Conservation (phyloP, 2,888 invertebrate genomes). For the Apamea anceps region DNA sequence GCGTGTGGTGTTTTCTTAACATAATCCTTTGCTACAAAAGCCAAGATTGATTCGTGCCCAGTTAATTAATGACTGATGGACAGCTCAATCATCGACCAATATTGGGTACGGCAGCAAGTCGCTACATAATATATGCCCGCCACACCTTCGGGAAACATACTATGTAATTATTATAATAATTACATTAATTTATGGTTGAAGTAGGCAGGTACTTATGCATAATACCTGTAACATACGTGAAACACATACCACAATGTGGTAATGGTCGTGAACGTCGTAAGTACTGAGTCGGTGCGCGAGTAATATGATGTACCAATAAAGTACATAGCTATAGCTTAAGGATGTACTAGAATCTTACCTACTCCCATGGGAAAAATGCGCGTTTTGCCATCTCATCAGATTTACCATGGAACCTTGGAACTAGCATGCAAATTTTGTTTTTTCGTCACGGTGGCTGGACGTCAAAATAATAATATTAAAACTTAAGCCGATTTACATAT, state of each 20-base stretch:
- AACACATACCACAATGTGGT: conserved; percentile 24
- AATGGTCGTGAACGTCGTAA: neutral
- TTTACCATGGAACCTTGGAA: neutral
- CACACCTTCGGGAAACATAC: neutral
- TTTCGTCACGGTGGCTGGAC: neutral
- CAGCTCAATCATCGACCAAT: conserved; percentile 1
- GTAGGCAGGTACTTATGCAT: neutral
- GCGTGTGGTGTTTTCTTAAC: neutral
- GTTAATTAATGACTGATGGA: neutral
- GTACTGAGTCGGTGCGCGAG: conserved; percentile 2
- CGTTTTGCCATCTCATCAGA: neutral
- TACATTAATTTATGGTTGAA: conserved; percentile 20
- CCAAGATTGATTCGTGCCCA: neutral
- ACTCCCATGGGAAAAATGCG: neutral
- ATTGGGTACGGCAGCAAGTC: neutral
- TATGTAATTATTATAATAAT: conserved; percentile 10
- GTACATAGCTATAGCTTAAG: neutral
- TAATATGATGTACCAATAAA: conserved; percentile 3
- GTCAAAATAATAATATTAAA: neutral
- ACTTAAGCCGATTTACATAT: neutral
- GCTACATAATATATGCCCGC: neutral
- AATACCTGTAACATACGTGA: conserved; percentile 12
- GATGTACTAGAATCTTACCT: neutral
- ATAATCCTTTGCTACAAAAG: neutral
- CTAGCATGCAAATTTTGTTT: neutral